Percentiles rank a stretch among this genome's conserved stretches.
Evolutionary conservation across 2,888 invertebrate genomes (phyloP).

Genomic region (Gortyna flavago): DNA sequence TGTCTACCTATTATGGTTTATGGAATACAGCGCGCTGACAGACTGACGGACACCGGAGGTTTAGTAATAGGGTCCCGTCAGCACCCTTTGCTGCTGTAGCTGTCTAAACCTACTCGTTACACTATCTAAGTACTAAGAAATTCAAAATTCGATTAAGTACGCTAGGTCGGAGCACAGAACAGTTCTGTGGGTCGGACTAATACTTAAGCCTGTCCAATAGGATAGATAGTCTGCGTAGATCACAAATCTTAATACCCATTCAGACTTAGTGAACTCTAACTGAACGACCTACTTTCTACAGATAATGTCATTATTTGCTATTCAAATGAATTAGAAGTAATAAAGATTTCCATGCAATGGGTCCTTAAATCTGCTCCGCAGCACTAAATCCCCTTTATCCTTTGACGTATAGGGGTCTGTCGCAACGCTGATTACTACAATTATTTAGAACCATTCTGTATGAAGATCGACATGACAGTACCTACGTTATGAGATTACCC

Average conservation of each 20-base stretch:
- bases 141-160: slow-evolving; percentile 20
- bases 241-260: slow-evolving; percentile 33
- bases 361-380: slow-evolving; percentile 57
- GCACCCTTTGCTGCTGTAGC: neutral
- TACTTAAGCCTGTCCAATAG: slow-evolving; percentile 5
- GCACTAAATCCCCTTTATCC: slow-evolving; percentile 68
- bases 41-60: neutral
- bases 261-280: slow-evolving; percentile 44
- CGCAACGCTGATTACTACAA: slow-evolving; percentile 64
- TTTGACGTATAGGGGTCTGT: slow-evolving; percentile 67
- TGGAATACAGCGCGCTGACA: too few species aligned
- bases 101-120: too few species aligned
- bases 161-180: neutral
- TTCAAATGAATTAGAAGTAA: slow-evolving; percentile 63
- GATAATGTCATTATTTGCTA: slow-evolving; percentile 57
- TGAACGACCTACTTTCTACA: slow-evolving; percentile 37
- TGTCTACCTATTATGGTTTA: too few species aligned
- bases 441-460: slow-evolving; percentile 61
- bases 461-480: slow-evolving; percentile 43
- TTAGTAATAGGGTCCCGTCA: neutral
- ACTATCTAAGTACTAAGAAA: neutral
- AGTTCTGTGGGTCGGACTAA: neutral
- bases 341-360: slow-evolving; percentile 55
- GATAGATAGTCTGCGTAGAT: slow-evolving; percentile 11
- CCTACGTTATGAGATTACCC: slow-evolving; percentile 50